phyloP scores from a whole-genome alignment of 2,888 invertebrate species.

The Apomyelois bistriatella region DNA sequence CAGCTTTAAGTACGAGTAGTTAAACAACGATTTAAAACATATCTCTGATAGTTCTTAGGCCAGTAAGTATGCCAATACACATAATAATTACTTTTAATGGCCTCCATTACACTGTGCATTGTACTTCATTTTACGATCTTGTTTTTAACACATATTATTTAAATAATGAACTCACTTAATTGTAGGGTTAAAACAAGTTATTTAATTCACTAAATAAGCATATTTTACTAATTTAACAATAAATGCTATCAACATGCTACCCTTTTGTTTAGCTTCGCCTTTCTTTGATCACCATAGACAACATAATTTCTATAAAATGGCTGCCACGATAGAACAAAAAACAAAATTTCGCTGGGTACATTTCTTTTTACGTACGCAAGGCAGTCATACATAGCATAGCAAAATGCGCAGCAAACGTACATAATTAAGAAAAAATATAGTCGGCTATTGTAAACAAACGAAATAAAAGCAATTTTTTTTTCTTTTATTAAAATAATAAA shows the following conservation, averaged over 20 bases:
- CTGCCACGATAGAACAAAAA: slow-evolving; percentile 54
- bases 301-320: slow-evolving; percentile 70
- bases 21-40: slow-evolving; percentile 41
- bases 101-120: slow-evolving; percentile 79
- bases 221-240: slow-evolving; percentile 57
- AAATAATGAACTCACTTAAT: slow-evolving; percentile 43
- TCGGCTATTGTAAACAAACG: no score
- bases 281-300: slow-evolving; percentile 76
- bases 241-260: slow-evolving; percentile 75
- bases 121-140: slow-evolving; percentile 62
- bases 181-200: slow-evolving; percentile 39
- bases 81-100: slow-evolving; percentile 79
- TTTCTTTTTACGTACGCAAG: no score
- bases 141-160: slow-evolving; percentile 39
- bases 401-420: no score
- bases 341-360: slow-evolving; percentile 38
- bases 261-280: slow-evolving; percentile 81
- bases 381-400: no score
- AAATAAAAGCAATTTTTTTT: no score
- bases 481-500: no score
- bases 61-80: slow-evolving; percentile 77
- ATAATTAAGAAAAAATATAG: no score
- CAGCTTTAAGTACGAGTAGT: slow-evolving; percentile 36
- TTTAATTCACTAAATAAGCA: slow-evolving; percentile 45
- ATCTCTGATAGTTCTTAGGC: slow-evolving; percentile 61